Evolutionary conservation across 2,888 invertebrate species (phyloP).

Genomic region (Omphaloscelis lunosa): DNA sequence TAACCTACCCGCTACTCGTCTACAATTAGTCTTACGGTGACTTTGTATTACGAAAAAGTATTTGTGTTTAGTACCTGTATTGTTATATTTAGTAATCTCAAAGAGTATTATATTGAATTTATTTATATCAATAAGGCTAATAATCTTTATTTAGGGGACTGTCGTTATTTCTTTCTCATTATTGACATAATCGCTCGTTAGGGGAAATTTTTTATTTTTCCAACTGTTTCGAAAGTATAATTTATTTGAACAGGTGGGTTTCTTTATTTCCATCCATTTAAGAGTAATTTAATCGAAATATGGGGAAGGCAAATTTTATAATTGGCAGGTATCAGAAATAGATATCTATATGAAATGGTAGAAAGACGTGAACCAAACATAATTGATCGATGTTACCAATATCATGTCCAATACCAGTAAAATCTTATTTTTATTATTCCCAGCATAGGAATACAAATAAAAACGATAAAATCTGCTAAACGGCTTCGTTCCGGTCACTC

Average conservation of each 20-base stretch:
- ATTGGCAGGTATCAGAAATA: neutral
- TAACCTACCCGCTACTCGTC: slow-evolving; percentile 2
- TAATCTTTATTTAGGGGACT: neutral
- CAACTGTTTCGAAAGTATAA: slow-evolving; percentile 26
- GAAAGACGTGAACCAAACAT: slow-evolving; percentile 15
- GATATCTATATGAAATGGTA: slow-evolving; percentile 15
- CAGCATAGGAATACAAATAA: slow-evolving; percentile 44
- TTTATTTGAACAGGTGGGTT: slow-evolving; percentile 36
- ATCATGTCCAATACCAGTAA: slow-evolving; percentile 30
- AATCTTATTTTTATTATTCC: slow-evolving; percentile 52
- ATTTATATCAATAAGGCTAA: neutral
- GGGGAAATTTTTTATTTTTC: slow-evolving; percentile 1
- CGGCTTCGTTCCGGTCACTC: slow-evolving; percentile 59
- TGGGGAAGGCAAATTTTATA: neutral
- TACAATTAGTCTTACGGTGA: neutral
- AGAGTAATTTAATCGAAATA: slow-evolving; percentile 8
- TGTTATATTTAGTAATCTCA: neutral
- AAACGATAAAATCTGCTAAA: slow-evolving; percentile 61
- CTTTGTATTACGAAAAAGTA: neutral
- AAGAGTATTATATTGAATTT: neutral
- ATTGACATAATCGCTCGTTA: slow-evolving; percentile 20
- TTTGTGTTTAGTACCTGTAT: neutral
- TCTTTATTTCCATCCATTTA: slow-evolving; percentile 22
- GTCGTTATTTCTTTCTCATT: slow-evolving; percentile 5
- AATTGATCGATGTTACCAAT: slow-evolving; percentile 34